These are phyloP conservation scores for Ianthella basta DNA, from an alignment of 37 sponge, comb jelly and placozoan species.

Conservation along the genomic window DNA sequence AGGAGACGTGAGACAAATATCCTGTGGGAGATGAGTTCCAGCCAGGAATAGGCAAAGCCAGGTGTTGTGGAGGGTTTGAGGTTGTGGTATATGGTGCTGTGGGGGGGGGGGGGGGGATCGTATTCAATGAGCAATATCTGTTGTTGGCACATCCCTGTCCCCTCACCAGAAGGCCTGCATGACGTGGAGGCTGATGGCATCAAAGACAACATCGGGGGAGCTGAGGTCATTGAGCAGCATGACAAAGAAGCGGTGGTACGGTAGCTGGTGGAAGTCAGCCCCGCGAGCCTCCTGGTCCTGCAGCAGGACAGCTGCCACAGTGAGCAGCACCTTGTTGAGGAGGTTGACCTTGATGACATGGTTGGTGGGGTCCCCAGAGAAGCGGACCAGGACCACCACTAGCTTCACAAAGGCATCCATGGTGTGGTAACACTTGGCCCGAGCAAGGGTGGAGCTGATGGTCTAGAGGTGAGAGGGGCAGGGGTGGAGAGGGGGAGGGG, in stretches of 20 bases:
- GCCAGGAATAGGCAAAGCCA: constrained; percentile 98
- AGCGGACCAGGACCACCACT: constrained; percentile 92
- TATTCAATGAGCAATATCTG: neutral
- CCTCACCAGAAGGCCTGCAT: constrained; percentile 89
- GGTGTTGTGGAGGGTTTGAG: constrained; percentile 89
- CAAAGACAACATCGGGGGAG: constrained; percentile 88
- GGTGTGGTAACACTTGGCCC: constrained; percentile 98
- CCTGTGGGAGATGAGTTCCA: constrained; percentile 96
- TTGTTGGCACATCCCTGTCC: neutral
- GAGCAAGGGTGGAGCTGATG: constrained; percentile 72
- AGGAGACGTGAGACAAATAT: constrained; percentile 89
- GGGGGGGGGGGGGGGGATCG: constrained; percentile 22
- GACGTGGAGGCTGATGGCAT: constrained; percentile 83
- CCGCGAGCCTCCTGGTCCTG: constrained; percentile 90
- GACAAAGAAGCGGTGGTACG: constrained; percentile 97
- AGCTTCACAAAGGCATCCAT: constrained; percentile 99
- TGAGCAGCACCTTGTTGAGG: constrained; percentile 87
- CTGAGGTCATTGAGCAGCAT: constrained; percentile 97
- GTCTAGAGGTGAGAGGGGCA: constrained; percentile 10
- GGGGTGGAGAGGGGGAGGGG: neutral
- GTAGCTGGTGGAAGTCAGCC: constrained; percentile 95
- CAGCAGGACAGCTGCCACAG: constrained; percentile 82
- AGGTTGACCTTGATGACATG: constrained; percentile 89
- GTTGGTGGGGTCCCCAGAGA: constrained; percentile 88
- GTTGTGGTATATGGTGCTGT: constrained; percentile 85